Base-by-base conservation (phyloP, 1,140 invertebrate species). In the Onthophagus taurus region DNA sequence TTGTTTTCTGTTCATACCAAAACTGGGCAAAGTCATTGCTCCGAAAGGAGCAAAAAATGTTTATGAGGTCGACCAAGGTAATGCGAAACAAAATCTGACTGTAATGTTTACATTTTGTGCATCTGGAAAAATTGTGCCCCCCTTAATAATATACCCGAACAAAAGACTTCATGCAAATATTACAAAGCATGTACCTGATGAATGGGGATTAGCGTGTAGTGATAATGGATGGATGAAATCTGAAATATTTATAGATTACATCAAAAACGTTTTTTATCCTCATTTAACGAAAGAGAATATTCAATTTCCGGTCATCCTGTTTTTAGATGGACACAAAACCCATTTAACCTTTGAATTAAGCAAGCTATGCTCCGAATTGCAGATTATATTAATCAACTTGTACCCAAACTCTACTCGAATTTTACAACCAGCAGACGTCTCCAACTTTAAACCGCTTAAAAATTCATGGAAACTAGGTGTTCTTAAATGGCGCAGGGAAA, bases 211-310 rank as follows among this genome's bases (percentile, higher is more conserved):
- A 17, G 57, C 60, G 11, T 36, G 29, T 13, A 54, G 52, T 41
- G 55, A 59, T 11, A 61, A 33, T 34, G 57, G 63, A 4, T 66
- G 62, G 64, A 67, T 64, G 64, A 67, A 42, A 35, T 39, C 45
- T 20, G 53, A 57, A 47, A 17, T 52, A 4, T 66, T 66, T 48
- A 64, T 55, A 42, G 61, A 66, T 41, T 66, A 60, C 41, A 50
- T 64, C 18, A 43, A 41, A 34, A 59, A 64, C 46, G 45, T 59
- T 13, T 56, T 64, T 30, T 36, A 59, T 50, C 55, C 55, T 6
- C 55, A 54, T 37, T 37, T 66, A 17, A 26, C 6, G n/a, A 26
- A 26, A 6, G n/a, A 26, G n/a, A n/a, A 26, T 7, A 26, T n/a
- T n/a, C n/a, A n/a, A n/a, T n/a, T n/a, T n/a, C n/a, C n/a, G n/a